Evolutionary conservation across 2,797 vertebrate genomes (phyloP).

Genomic region (Carapus acus): DNA sequence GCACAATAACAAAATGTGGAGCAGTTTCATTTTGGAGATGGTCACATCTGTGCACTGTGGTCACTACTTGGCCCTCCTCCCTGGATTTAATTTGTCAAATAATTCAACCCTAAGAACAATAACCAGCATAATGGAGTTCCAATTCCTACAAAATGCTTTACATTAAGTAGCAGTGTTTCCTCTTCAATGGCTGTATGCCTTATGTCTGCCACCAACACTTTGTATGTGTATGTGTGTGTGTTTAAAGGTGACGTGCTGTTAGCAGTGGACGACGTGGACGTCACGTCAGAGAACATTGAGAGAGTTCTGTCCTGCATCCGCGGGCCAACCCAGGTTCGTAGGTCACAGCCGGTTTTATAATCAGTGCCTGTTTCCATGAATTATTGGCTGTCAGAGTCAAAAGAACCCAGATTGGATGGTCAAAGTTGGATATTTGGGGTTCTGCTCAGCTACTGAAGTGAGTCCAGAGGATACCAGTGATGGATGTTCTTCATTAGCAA

Average conservation of each 20-base stretch:
- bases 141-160: not conserved
- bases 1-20: conserved; percentile 60
- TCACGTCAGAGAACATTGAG: conserved; percentile 92
- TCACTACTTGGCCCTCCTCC: too few species aligned
- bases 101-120: too few species aligned
- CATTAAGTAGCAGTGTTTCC: not conserved
- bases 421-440: not conserved
- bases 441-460: conserved; percentile 32
- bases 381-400: too few species aligned
- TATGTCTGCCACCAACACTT: not conserved
- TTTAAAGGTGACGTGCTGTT: conserved; percentile 83
- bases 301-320: conserved; percentile 92
- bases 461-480: conserved; percentile 33
- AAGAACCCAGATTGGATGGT: conserved; percentile 19
- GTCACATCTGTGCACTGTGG: conserved; percentile 22
- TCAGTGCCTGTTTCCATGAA: too few species aligned
- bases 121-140: too few species aligned
- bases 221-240: conserved; percentile 21
- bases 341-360: too few species aligned
- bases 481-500: conserved; percentile 27
- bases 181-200: not conserved
- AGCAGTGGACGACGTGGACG: conserved; percentile 92
- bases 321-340: conserved; percentile 86
- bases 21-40: conserved; percentile 45
- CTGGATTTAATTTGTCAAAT: too few species aligned